Percentiles rank a stretch among this genome's conserved stretches.
Conservation (phyloP, 2,797 vertebrate genomes). For the Aeoliscus strigatus region DNA sequence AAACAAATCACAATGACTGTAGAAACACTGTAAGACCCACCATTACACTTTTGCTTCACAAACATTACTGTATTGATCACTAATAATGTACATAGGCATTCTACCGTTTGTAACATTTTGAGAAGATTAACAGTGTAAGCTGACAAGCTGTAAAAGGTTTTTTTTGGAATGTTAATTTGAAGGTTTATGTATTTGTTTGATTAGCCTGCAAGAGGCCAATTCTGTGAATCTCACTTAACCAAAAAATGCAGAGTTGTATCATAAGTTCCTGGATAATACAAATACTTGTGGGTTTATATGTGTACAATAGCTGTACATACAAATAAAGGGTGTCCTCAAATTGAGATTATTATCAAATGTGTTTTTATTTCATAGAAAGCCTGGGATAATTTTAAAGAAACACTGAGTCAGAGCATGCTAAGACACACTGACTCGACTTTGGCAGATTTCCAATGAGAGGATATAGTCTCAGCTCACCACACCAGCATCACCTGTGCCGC, state of each 20-base stretch:
- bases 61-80: conserved; percentile 54
- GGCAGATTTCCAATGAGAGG: too few relatives aligned
- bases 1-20: conserved; percentile 51
- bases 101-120: conserved; percentile 63
- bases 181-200: conserved; percentile 65
- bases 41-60: conserved; percentile 47
- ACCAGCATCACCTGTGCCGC: too few relatives aligned
- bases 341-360: conserved; percentile 42
- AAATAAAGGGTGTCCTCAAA: conserved; percentile 71
- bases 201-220: conserved; percentile 57
- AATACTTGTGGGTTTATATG: conserved; percentile 70
- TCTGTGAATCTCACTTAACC: conserved; percentile 72
- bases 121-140: conserved; percentile 38
- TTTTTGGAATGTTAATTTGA: conserved; percentile 59
- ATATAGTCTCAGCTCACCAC: too few relatives aligned
- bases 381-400: not conserved
- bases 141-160: conserved; percentile 51
- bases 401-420: too few relatives aligned
- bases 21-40: conserved; percentile 50
- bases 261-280: conserved; percentile 68
- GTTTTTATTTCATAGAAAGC: conserved; percentile 6
- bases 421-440: too few relatives aligned
- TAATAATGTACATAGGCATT: conserved; percentile 71
- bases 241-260: conserved; percentile 66
- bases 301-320: conserved; percentile 76